A percentile compares a stretch with the other conserved stretches of the same genome.
phyloP scores from a whole-genome alignment of 2,888 invertebrate species.

The Miltochrista miniata region DNA sequence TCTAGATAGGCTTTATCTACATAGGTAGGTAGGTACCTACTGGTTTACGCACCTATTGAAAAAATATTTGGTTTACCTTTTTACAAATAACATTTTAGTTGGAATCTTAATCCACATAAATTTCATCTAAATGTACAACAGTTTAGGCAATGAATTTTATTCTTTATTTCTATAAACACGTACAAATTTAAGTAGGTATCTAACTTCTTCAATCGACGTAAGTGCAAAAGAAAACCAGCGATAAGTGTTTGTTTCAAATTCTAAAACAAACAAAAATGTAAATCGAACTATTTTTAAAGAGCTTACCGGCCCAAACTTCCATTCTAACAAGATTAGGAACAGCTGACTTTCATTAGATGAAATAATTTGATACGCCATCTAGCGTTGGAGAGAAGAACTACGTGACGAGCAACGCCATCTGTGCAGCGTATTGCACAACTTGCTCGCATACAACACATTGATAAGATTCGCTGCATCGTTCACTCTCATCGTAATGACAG shows the following conservation, averaged over 20 bases:
- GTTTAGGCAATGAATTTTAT: slow-evolving; percentile 1
- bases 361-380: slow-evolving; percentile 55
- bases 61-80: not conserved
- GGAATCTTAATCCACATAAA: not conserved
- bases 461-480: slow-evolving; percentile 52
- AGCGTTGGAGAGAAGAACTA: slow-evolving; percentile 49
- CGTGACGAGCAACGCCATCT: slow-evolving; percentile 65
- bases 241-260: slow-evolving; percentile 8
- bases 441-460: slow-evolving; percentile 50
- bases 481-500: slow-evolving; percentile 60
- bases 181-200: not conserved
- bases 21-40: too few relatives aligned
- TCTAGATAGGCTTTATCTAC: too few relatives aligned
- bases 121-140: not conserved
- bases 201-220: not conserved
- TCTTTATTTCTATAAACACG: not conserved
- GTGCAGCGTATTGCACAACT: slow-evolving; percentile 25
- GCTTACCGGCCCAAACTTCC: slow-evolving; percentile 32
- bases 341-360: slow-evolving; percentile 47
- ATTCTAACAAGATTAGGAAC: slow-evolving; percentile 46
- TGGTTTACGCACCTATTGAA: not conserved
- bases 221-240: slow-evolving; percentile 2
- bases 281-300: slow-evolving; percentile 19
- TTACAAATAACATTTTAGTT: not conserved
- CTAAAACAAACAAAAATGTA: slow-evolving; percentile 3